Conservation (phyloP, 2,797 vertebrate genomes). For the Hoplostethus mediterraneus region DNA sequence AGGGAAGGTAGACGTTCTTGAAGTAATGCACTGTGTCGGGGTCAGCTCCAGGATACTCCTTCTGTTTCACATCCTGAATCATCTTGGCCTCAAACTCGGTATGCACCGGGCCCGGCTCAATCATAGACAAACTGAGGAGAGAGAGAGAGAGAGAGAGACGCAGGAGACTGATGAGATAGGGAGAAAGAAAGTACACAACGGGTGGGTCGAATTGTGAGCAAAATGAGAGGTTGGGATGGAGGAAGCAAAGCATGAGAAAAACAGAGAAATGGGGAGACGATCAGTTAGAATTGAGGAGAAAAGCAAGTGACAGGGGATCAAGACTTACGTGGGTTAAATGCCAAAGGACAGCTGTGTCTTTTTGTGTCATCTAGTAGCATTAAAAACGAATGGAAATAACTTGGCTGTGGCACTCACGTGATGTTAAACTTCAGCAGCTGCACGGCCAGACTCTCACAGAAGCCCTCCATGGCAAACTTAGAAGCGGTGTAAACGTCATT, state of each 20-base stretch:
- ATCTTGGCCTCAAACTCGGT: constrained; percentile 92
- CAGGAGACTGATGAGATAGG: too few species aligned
- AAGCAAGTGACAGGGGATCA: not conserved
- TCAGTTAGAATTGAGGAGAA: not conserved
- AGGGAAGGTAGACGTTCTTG: constrained; percentile 89
- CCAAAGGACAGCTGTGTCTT: not conserved
- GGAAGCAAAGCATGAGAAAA: not conserved
- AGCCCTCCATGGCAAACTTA: constrained; percentile 89
- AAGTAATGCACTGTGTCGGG: constrained; percentile 89
- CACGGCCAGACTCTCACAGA: constrained; percentile 88
- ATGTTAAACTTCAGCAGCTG: constrained; percentile 86
- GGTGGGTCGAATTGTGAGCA: not conserved
- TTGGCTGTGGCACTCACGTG: constrained; percentile 78
- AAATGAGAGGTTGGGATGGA: not conserved
- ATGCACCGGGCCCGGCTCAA: constrained; percentile 91
- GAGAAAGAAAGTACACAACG: not conserved
- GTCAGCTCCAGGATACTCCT: constrained; percentile 88
- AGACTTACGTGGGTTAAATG: not conserved
- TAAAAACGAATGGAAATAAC: not conserved
- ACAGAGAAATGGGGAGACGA: not conserved
- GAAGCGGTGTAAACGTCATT: constrained; percentile 87
- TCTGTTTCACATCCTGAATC: constrained; percentile 87
- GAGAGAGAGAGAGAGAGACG: not conserved
- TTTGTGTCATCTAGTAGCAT: not conserved
- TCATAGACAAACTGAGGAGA: constrained; percentile 84